Percentiles rank a stretch among this genome's conserved stretches.
phyloP scores from a whole-genome alignment of 2,888 invertebrate species.

The Agrotis puta region DNA sequence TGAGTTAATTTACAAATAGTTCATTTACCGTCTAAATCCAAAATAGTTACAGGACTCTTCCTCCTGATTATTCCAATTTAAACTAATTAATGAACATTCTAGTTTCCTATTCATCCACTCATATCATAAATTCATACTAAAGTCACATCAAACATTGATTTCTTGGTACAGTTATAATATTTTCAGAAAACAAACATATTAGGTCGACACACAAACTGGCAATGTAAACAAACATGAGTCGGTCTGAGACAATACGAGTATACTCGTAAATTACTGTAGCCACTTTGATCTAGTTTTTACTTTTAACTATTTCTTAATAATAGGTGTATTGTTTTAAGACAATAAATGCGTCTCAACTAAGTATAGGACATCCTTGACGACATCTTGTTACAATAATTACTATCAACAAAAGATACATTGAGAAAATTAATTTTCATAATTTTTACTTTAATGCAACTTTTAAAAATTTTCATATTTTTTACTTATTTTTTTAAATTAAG shows the following conservation, averaged over 20 bases:
- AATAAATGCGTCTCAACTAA: too few relatives aligned
- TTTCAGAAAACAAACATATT: conserved; percentile 53
- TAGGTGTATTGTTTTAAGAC: not conserved
- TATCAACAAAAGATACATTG: too few relatives aligned
- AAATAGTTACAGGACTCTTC: too few relatives aligned
- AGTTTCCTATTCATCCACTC: not conserved
- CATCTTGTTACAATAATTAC: too few relatives aligned
- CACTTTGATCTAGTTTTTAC: conserved; percentile 46
- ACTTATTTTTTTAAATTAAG: too few relatives aligned
- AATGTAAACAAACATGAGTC: conserved; percentile 30
- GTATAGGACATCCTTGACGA: too few relatives aligned
- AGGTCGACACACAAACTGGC: conserved; percentile 31
- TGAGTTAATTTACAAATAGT: too few relatives aligned
- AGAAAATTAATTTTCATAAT: too few relatives aligned
- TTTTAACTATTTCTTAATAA: conserved; percentile 39
- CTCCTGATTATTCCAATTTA: not conserved
- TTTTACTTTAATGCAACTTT: too few relatives aligned
- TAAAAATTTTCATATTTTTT: too few relatives aligned
- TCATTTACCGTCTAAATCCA: too few relatives aligned
- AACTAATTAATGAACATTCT: not conserved
- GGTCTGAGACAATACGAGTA: conserved; percentile 29
- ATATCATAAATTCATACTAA: not conserved
- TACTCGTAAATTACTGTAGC: conserved; percentile 36
- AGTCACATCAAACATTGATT: conserved; percentile 17
- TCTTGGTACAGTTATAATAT: conserved; percentile 28